Conservation (phyloP, 2,797 vertebrate genomes). For the Acanthiza pusilla region DNA sequence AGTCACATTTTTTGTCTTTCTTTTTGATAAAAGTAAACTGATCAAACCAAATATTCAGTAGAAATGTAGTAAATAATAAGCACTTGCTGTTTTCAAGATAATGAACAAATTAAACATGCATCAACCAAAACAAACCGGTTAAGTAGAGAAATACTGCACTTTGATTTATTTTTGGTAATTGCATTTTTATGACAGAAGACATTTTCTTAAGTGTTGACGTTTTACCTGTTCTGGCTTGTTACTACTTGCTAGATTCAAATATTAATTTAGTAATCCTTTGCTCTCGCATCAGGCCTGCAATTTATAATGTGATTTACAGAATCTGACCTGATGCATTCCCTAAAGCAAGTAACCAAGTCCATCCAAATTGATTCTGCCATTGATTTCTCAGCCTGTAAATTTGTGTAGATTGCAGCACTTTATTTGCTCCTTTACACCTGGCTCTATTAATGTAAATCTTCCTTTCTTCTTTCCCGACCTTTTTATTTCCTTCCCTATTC, state of each 20-base stretch:
- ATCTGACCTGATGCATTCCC: neutral
- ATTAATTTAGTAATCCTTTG: neutral
- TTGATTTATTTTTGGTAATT: neutral
- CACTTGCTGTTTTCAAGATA: neutral
- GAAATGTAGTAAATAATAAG: neutral
- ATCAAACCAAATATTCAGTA: neutral
- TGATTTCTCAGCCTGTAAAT: conserved; percentile 40
- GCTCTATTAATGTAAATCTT: neutral
- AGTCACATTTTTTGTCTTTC: neutral
- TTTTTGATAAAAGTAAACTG: neutral
- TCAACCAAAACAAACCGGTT: neutral
- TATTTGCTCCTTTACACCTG: neutral
- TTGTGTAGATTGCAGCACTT: conserved; percentile 22
- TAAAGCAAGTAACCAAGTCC: conserved; percentile 16
- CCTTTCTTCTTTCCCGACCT: neutral
- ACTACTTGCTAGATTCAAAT: neutral
- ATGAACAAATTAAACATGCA: neutral
- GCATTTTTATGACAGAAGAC: neutral
- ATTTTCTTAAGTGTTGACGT: neutral
- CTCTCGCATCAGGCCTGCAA: neutral
- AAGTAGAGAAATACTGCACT: neutral
- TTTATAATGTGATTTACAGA: neutral
- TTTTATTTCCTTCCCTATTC: neutral
- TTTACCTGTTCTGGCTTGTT: neutral
- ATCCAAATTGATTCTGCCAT: conserved; percentile 38